These are phyloP conservation scores for Pocillopora damicornis DNA, from an alignment of 64 coral and sea anemone genomes.

Conservation along the genomic window DNA sequence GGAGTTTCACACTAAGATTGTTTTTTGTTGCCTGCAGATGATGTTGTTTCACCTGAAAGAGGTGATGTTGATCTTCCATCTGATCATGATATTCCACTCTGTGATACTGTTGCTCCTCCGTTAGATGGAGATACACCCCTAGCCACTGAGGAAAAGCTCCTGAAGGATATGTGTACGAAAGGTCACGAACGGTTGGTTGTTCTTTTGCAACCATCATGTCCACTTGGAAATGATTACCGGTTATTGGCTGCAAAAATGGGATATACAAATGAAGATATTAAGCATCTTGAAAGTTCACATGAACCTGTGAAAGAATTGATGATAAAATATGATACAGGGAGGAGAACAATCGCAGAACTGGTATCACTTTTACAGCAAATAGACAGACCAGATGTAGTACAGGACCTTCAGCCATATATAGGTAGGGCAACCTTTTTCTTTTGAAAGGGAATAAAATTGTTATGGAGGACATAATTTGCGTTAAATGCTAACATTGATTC, in stretches of 20 bases:
- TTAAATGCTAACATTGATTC: too few species aligned
- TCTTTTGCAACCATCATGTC: constrained; percentile 21
- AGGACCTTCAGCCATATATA: constrained; percentile 53
- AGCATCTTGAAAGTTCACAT: not conserved
- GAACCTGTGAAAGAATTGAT: constrained; percentile 55
- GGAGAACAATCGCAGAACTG: constrained; percentile 31
- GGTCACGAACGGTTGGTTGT: constrained; percentile 23
- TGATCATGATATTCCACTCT: too few species aligned
- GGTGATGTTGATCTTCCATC: too few species aligned
- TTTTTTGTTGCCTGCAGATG: too few species aligned
- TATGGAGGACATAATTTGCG: not conserved
- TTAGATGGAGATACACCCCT: not conserved
- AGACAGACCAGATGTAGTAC: constrained; percentile 40
- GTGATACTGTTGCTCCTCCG: too few species aligned
- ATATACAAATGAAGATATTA: constrained; percentile 46
- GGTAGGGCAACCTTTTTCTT: constrained; percentile 27
- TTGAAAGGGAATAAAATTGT: not conserved
- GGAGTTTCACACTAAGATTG: too few species aligned
- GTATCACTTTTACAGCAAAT: constrained; percentile 45
- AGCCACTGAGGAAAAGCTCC: constrained; percentile 26
- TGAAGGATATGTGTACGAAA: constrained; percentile 50
- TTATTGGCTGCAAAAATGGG: constrained; percentile 46
- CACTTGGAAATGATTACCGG: constrained; percentile 48
- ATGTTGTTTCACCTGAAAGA: too few species aligned
- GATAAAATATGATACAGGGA: not conserved